Evolutionary conservation across 2,797 vertebrate species (phyloP).

Genomic region (Sebastes goodei): DNA sequence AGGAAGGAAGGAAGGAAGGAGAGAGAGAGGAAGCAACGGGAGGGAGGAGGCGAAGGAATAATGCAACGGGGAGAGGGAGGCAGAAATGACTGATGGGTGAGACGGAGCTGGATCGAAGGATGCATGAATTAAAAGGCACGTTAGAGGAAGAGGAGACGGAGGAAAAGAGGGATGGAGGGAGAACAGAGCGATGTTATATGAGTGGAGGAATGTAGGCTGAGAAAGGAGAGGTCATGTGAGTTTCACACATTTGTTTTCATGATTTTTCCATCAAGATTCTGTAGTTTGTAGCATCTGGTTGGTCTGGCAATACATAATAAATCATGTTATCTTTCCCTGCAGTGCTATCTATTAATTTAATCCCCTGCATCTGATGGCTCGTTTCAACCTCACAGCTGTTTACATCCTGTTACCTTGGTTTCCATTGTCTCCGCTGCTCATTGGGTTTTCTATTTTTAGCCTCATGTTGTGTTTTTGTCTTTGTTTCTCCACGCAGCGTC

Average conservation of each 20-base stretch:
- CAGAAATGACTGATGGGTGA: conserved; percentile 41
- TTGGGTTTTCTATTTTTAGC: conserved; percentile 19
- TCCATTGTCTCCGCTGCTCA: background rate
- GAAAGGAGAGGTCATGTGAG: conserved; percentile 3
- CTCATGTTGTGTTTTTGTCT: background rate
- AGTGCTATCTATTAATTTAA: background rate
- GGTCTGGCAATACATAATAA: background rate
- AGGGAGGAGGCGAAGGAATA: background rate
- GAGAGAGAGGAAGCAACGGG: background rate
- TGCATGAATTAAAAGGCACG: conserved; percentile 30
- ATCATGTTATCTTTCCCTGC: background rate
- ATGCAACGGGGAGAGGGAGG: background rate
- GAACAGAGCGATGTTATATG: background rate
- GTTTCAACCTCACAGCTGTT: background rate
- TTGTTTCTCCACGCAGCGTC: background rate
- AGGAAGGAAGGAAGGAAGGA: background rate
- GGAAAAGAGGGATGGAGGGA: background rate
- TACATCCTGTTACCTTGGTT: background rate
- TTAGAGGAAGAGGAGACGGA: background rate
- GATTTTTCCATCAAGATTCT: background rate
- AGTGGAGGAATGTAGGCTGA: conserved; percentile 20
- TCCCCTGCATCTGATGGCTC: background rate
- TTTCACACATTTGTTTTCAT: background rate
- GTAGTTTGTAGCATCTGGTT: background rate
- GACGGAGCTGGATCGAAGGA: conserved; percentile 38